Evolutionary conservation across 2,888 invertebrate genomes (phyloP), one percentile per base, ranked within the genome.

Genomic region (Cylindroiulus punctatus): DNA sequence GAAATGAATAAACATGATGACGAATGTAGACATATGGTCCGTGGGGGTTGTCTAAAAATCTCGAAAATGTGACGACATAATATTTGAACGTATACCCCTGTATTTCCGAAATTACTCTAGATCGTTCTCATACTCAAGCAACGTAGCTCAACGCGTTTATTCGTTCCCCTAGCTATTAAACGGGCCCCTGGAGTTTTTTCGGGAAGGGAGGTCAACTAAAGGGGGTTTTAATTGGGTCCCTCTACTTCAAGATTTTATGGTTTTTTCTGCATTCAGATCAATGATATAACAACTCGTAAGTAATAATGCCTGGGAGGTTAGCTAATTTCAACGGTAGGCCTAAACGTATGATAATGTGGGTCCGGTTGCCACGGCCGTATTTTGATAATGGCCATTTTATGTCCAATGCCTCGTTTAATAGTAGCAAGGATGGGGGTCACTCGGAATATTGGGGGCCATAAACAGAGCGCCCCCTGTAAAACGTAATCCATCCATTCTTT

Each of bases 241-340:
- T 76, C 12, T 30, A 76, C 76, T 76, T 26, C 76, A 10, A 14
- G 76, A 76, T 26, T 76, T 76, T 76, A 26, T 7, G 26, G 26
- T 44, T 76, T 76, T 26, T 76, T 76, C 76, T 30, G 30, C 76
- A 30, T 76, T 30, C 76, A 14, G 76, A 76, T 76, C 76, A 76
- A 76, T 76, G 76, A 76, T 76, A 76, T 76, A 76, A 76, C 76
- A 76, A 76, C 76, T 30, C 30, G 76, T 76, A 76, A 76, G 76
- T 76, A 76, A 76, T 76, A 76, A 76, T 76, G 76, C 76, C 76
- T 76, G 76, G 76, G 76, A 76, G 76, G 76, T 76, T 76, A 30
- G 76, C 30, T 30, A 76, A 76, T 76, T 76, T 76, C 14, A 10
- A 76, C 76, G 14, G 76, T 76, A 76, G 76, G 76, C 76, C 76